Percentiles rank a stretch among this genome's conserved stretches.
Evolutionary conservation across 2,113 vertebrate genomes (phyloP).

Genomic region (Motacilla alba): DNA sequence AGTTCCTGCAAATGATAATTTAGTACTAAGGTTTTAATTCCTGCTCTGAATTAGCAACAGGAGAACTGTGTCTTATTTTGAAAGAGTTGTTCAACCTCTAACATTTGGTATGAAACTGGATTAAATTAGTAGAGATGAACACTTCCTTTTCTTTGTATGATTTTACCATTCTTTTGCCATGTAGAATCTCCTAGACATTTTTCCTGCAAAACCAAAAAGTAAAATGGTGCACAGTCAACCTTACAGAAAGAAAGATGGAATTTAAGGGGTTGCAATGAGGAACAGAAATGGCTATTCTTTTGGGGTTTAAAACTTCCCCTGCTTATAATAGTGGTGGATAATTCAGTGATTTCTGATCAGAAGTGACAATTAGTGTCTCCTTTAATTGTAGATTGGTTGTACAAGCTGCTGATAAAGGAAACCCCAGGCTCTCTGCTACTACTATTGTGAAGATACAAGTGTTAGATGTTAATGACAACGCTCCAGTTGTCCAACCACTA

Average conservation of each 20-base stretch:
- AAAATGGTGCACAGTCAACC: background rate
- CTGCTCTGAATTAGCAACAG: background rate
- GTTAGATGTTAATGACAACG: slow-evolving; percentile 89
- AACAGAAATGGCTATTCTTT: background rate
- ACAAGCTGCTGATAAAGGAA: slow-evolving; percentile 85
- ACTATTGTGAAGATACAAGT: slow-evolving; percentile 81
- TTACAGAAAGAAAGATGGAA: background rate
- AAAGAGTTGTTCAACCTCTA: background rate
- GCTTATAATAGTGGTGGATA: background rate
- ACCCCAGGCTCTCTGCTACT: slow-evolving; percentile 79
- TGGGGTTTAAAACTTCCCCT: background rate
- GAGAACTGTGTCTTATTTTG: background rate
- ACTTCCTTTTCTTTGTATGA: background rate
- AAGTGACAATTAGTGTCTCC: slow-evolving; percentile 1
- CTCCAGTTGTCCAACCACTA: slow-evolving; percentile 77
- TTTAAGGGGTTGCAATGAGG: background rate
- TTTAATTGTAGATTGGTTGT: slow-evolving; percentile 81
- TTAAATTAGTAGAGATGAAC: background rate
- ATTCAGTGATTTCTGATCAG: background rate
- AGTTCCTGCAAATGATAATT: background rate
- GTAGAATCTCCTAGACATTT: background rate
- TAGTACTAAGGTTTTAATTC: background rate
- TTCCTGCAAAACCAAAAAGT: background rate
- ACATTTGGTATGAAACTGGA: background rate
- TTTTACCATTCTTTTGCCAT: background rate